These are phyloP conservation scores for Acomys russatus DNA, from an alignment of 2,797 vertebrate species.

Conservation along the genomic window DNA sequence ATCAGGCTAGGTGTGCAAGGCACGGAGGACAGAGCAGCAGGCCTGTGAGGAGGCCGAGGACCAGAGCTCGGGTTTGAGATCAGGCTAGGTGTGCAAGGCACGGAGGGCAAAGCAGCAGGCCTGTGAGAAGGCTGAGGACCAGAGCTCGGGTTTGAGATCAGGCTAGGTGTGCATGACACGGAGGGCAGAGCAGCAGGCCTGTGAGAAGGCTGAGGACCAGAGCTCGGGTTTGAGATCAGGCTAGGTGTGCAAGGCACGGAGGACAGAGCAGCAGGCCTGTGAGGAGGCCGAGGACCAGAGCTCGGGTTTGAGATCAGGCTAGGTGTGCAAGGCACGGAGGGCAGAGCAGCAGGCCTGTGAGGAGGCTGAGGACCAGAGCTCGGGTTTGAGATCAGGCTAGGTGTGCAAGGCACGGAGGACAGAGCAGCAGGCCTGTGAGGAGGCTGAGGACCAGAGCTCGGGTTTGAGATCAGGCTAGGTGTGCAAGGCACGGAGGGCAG, in stretches of 20 bases:
- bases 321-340: neutral
- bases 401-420: neutral
- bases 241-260: neutral
- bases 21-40: neutral
- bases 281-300: neutral
- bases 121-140: neutral
- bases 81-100: neutral
- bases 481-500: neutral
- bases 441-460: neutral
- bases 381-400: neutral
- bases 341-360: neutral
- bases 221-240: neutral
- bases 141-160: neutral
- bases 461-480: neutral
- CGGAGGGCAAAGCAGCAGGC: neutral
- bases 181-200: neutral
- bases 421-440: neutral
- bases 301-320: neutral
- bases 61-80: slow-evolving; percentile 1
- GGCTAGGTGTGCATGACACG: neutral
- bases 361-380: neutral
- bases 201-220: neutral
- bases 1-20: neutral
- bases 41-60: neutral
- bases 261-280: neutral